phyloP scores from a whole-genome alignment of 2,113 vertebrate genomes.

The Sorex fumeus region DNA sequence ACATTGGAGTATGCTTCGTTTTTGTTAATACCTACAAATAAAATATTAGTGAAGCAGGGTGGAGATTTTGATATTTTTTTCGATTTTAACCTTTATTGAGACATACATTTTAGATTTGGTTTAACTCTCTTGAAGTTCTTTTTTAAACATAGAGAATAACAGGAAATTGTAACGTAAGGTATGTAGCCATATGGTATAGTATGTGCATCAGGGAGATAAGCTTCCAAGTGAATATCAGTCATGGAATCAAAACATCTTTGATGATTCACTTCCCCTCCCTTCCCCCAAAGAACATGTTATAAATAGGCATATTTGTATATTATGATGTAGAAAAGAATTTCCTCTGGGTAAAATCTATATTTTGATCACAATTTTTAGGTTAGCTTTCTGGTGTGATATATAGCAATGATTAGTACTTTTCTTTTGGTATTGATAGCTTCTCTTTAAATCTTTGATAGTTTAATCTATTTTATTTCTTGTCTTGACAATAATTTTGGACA shows the following conservation, averaged over 20 bases:
- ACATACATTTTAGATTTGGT: slow-evolving; percentile 14
- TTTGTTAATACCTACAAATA: slow-evolving; percentile 48
- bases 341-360: not conserved
- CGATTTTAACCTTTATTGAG: slow-evolving; percentile 18
- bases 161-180: slow-evolving; percentile 54
- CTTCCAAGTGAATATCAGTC: slow-evolving; percentile 47
- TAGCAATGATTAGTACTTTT: not conserved
- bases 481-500: slow-evolving; percentile 6
- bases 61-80: slow-evolving; percentile 36
- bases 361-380: slow-evolving; percentile 26
- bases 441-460: slow-evolving; percentile 36
- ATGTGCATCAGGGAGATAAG: slow-evolving; percentile 48
- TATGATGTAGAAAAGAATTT: slow-evolving; percentile 7
- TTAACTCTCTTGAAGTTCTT: slow-evolving; percentile 42
- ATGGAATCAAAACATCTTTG: slow-evolving; percentile 69
- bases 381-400: slow-evolving; percentile 7
- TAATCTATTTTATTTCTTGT: not conserved
- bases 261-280: slow-evolving; percentile 71
- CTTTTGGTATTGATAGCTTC: not conserved
- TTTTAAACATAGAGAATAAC: slow-evolving; percentile 64
- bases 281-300: not conserved
- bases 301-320: slow-evolving; percentile 69
- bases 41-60: slow-evolving; percentile 12
- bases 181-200: slow-evolving; percentile 5
- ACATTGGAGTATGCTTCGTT: not conserved